These are phyloP conservation scores for Gortyna flavago DNA, from an alignment of 2,888 invertebrate genomes.

Conservation along the genomic window DNA sequence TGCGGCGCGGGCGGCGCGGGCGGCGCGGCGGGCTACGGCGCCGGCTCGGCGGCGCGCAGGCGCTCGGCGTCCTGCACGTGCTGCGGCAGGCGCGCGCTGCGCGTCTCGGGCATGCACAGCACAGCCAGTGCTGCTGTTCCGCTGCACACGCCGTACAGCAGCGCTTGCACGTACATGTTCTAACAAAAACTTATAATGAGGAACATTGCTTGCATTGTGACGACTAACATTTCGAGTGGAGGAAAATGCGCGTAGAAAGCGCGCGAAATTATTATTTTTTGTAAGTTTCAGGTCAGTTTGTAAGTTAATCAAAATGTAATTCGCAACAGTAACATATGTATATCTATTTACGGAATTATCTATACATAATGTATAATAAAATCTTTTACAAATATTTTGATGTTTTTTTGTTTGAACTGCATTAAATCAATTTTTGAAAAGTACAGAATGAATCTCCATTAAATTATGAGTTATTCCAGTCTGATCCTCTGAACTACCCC, in stretches of 20 bases:
- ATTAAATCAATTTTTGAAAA: too few relatives aligned
- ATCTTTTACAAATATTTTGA: too few relatives aligned
- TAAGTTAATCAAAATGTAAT: background rate
- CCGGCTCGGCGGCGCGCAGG: constrained; percentile 58
- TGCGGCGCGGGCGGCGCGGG: constrained; percentile 25
- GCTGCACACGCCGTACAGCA: constrained; percentile 86
- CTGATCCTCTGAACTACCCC: too few relatives aligned
- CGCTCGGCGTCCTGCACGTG: constrained; percentile 86
- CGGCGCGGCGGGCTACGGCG: constrained; percentile 34
- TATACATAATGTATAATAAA: too few relatives aligned
- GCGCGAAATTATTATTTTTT: background rate
- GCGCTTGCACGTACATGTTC: constrained; percentile 78
- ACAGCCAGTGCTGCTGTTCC: constrained; percentile 87
- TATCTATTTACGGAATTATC: background rate
- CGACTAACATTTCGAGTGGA: background rate
- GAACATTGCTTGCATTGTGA: background rate
- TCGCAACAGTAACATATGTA: background rate
- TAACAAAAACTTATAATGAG: constrained; percentile 59
- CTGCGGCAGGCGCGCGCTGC: constrained; percentile 89
- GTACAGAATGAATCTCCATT: too few relatives aligned
- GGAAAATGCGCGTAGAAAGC: background rate
- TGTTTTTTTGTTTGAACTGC: too few relatives aligned
- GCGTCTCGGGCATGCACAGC: constrained; percentile 90
- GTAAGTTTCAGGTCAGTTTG: background rate
- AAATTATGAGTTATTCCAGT: too few relatives aligned